These are phyloP conservation scores for Pipa parva DNA, from an alignment of 2,113 vertebrate genomes.

Conservation along the genomic window DNA sequence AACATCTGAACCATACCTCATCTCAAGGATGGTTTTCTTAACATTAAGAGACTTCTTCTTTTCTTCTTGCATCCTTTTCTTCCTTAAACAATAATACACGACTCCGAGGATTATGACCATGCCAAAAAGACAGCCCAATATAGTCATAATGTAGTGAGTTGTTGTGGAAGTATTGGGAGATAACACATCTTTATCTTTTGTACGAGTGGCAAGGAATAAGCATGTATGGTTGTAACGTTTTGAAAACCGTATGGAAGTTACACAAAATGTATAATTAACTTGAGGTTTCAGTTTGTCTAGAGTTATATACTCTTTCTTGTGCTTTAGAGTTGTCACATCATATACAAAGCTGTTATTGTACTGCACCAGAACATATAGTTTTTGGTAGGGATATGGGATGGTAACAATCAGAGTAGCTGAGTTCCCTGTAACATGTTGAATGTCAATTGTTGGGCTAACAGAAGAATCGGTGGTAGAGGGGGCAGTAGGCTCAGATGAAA, in stretches of 20 bases:
- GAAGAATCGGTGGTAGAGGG: conserved; percentile 60
- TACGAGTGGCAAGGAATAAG: conserved; percentile 81
- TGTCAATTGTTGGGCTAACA: conserved; percentile 78
- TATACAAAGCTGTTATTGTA: conserved; percentile 83
- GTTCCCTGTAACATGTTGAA: conserved; percentile 78
- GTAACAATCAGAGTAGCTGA: conserved; percentile 82
- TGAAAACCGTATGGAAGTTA: conserved; percentile 84
- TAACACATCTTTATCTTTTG: conserved; percentile 68
- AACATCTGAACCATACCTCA: conserved; percentile 94
- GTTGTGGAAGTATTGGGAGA: conserved; percentile 81
- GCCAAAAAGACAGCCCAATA: conserved; percentile 92
- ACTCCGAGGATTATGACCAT: conserved; percentile 95
- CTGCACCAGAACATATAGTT: conserved; percentile 92
- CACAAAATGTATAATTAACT: conserved; percentile 92
- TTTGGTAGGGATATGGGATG: conserved; percentile 89
- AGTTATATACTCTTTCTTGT: conserved; percentile 78
- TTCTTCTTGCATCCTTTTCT: conserved; percentile 86
- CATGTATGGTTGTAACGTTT: conserved; percentile 96
- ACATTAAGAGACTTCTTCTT: conserved; percentile 92
- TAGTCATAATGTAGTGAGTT: conserved; percentile 98
- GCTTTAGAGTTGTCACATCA: conserved; percentile 84
- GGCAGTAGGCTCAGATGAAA: conserved; percentile 76
- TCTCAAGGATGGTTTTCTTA: conserved; percentile 96
- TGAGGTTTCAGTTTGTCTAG: conserved; percentile 81
- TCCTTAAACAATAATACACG: conserved; percentile 91